Base-by-base conservation (phyloP, 1,140 invertebrate genomes). In the Protaetia brevitarsis region DNA sequence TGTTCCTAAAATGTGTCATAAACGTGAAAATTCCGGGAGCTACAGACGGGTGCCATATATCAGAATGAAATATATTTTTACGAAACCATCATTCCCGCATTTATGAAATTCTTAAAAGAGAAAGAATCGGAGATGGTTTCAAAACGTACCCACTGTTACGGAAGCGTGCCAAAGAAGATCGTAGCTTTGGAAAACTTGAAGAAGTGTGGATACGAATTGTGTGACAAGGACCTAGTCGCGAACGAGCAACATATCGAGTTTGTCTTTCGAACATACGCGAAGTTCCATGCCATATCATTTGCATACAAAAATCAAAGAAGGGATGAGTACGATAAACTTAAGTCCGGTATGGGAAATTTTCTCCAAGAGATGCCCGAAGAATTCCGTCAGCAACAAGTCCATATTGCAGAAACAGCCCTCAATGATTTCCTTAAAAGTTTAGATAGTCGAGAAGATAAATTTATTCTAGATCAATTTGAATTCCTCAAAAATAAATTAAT, bases 261-360 rank as follows among this genome's bases (percentile, higher is more conserved):
- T 16, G 31, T 61, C 3, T 37, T 66, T 13, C 11, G 13, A 13
- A 30, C 30, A 1, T 61, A 45, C 13, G 65, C 31, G 1, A 56
- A 36, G 11, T 61, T 61, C n/a, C 65, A 66, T 29, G 57, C 65
- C 21, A 6, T 66, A 6, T 30, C 27, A 6, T 61, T 31, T 30
- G 65, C 65, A 3, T 37, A 41, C 8, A 45, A 51, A 16, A 58
- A 66, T 19, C 57, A 66, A 41, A 26, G 45, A 29, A 57, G 57
- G 6, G 58, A 60, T 0, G 16, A 36, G 36, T 36, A 34, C 30
- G n/a, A 21, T 5, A 23, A 36, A 36, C 29, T 62, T 34, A 7
- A 21, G 2, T 7, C 19, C 7, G 31, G 31, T 21, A 19, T 62
- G n/a, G n/a, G 4, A n/a, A 28, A 59, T 27, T 3, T 59, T 7